Evolutionary conservation across 2,888 invertebrate species (phyloP), one percentile per base, ranked within the genome.

Genomic region (Eristalis pertinax): DNA sequence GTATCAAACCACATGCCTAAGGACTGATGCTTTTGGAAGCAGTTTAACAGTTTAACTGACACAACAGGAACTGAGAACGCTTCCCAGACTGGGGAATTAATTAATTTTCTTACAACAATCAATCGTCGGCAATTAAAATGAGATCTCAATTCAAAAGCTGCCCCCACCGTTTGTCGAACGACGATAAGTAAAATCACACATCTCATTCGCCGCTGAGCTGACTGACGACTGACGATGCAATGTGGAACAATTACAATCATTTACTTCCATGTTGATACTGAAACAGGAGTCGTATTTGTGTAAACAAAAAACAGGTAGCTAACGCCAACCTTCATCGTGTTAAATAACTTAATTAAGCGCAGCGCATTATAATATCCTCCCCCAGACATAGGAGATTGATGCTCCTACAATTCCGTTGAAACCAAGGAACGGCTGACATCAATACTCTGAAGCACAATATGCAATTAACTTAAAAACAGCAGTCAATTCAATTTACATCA

Each of bases 401-500:
- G 2, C 15, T 4, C 0, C 41, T 5, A 32, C 32, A 32, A 32
- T 32, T 15, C 15, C 41, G 15, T 15, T 41, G 41, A 41, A 15
- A 41, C 41, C 15, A 43, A 43, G 15, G n/a, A 43, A 15, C 4
- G 26, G 3, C n/a, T 67, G 26, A 8, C 41, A 67, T 67, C n/a
- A 24, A 35, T 32, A 19, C 22, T n/a, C n/a, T 38, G 32, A 15
- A 70, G 50, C 19, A 58, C 24, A 15, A 24, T 35, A 58, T 58
- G 58, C 69, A 70, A 58, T 58, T 69, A 56, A 43, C 10, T 67
- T 26, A 69, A 69, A 50, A 69, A 69, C 8, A 56, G 15, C 24
- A 35, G 38, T 35, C 11, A 60, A n/a, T 60, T 60, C 22, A 56
- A 69, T 68, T 56, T 38, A 56, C 19, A 70, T 35, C 38, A n/a